Conservation (phyloP, 2,113 vertebrate genomes). For the Vulpes ferrilata region DNA sequence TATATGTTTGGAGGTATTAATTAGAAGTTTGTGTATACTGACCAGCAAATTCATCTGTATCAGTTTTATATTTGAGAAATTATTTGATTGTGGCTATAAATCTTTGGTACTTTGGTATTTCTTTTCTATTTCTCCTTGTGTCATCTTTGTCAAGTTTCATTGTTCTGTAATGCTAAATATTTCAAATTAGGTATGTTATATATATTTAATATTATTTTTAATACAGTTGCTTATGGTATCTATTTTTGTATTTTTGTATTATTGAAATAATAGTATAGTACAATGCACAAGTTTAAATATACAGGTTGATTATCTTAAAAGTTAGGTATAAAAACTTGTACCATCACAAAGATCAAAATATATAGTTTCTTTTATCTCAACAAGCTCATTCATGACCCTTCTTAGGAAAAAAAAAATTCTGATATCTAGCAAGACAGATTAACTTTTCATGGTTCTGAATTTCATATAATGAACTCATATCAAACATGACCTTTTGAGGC, state of each 20-base stretch:
- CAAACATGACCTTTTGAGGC: neutral
- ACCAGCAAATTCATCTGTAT: neutral
- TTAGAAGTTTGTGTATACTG: neutral
- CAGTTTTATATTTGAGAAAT: neutral
- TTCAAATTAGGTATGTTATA: neutral
- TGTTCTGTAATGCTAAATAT: neutral
- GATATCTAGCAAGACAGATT: neutral
- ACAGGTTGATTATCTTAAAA: neutral
- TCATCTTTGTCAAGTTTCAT: neutral
- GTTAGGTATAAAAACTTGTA: neutral
- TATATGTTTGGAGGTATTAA: neutral
- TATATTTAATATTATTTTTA: neutral
- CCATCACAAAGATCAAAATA: neutral
- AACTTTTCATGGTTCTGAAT: neutral
- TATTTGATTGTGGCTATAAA: neutral
- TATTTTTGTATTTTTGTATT: neutral
- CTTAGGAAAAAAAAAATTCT: neutral
- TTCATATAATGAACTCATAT: neutral
- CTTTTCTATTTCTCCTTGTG: neutral
- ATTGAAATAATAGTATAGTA: too few species aligned
- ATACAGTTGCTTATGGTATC: neutral
- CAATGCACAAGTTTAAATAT: neutral
- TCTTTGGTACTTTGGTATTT: neutral
- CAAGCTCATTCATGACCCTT: neutral
- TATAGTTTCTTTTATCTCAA: neutral